phyloP scores from a whole-genome alignment of 2,888 invertebrate genomes.

The Pterobdella sp. region DNA sequence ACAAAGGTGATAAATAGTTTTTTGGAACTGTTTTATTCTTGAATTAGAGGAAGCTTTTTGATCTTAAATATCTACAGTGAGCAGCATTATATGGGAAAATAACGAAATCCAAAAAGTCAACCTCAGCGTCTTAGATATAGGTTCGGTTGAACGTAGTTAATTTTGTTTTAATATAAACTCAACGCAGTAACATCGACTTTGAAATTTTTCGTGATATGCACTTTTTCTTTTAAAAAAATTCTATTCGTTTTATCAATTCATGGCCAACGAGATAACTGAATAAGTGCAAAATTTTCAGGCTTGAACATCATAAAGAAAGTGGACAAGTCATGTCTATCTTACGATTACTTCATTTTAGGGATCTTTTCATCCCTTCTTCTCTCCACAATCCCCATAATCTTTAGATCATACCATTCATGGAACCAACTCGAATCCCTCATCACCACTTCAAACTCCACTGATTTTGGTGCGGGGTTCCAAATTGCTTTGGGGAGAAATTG shows the following conservation, averaged over 20 bases:
- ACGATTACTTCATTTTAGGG: constrained; percentile 67
- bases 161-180: neutral
- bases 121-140: constrained; percentile 81
- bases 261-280: neutral
- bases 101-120: constrained; percentile 84
- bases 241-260: neutral
- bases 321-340: constrained; percentile 58
- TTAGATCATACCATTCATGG: constrained; percentile 42
- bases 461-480: constrained; percentile 6
- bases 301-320: constrained; percentile 78
- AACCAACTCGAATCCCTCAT: constrained; percentile 26
- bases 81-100: constrained; percentile 88
- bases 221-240: neutral
- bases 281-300: constrained; percentile 52
- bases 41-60: neutral
- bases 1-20: neutral
- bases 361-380: constrained; percentile 46
- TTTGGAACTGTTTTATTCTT: neutral
- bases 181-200: no score
- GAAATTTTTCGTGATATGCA: neutral
- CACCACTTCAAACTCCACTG: neutral
- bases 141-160: neutral
- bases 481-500: constrained; percentile 35
- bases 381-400: constrained; percentile 43
- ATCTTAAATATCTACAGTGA: constrained; percentile 59